Percentiles rank a stretch among this genome's conserved stretches.
Conservation (phyloP, 1,140 invertebrate species). For the Heliconius congener region DNA sequence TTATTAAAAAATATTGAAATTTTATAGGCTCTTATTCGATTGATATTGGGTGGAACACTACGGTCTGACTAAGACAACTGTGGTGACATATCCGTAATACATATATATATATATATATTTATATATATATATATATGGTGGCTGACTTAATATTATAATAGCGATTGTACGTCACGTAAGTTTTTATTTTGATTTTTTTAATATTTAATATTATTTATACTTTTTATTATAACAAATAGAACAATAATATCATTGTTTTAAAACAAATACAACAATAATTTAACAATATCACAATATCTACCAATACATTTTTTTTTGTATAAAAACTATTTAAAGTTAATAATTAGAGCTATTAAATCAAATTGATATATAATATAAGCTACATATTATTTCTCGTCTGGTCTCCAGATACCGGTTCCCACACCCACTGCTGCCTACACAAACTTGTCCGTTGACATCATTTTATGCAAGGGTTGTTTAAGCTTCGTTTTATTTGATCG, state of each 20-base stretch:
- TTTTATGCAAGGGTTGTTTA: slow-evolving; percentile 30
- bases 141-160: too few relatives aligned
- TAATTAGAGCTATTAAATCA: neutral
- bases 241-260: neutral
- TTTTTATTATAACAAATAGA: neutral
- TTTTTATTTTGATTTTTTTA: too few relatives aligned
- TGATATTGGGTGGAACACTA: too few relatives aligned
- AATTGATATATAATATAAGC: slow-evolving; percentile 7
- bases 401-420: slow-evolving; percentile 29
- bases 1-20: too few relatives aligned
- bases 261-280: neutral
- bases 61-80: too few relatives aligned
- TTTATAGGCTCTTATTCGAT: neutral
- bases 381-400: neutral
- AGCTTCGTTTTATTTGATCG: slow-evolving; percentile 13
- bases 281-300: neutral
- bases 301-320: neutral
- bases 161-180: too few relatives aligned
- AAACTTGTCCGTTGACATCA: slow-evolving; percentile 35
- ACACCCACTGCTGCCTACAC: slow-evolving; percentile 29
- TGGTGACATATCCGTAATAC: too few relatives aligned
- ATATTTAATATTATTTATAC: too few relatives aligned
- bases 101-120: too few relatives aligned
- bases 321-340: neutral
- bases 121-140: too few relatives aligned